Evolutionary conservation across 2,113 vertebrate species (phyloP).

Genomic region (Brachionichthys hirsutus): DNA sequence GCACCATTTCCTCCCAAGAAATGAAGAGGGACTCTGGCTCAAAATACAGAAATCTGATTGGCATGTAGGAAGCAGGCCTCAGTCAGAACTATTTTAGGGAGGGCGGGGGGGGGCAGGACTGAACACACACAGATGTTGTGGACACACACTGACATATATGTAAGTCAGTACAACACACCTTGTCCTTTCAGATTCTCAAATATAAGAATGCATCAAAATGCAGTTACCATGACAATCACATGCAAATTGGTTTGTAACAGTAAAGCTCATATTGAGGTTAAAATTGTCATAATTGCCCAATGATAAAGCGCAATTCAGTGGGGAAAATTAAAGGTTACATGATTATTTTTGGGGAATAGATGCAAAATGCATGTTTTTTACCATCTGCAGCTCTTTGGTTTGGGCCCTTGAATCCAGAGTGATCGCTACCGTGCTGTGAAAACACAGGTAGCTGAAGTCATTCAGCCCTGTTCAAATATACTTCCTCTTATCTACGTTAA

Average conservation of each 20-base stretch:
- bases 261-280: too few species aligned
- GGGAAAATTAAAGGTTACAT: too few species aligned
- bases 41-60: constrained; percentile 56
- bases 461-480: neutral
- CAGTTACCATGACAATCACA: too few species aligned
- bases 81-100: constrained; percentile 43
- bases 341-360: too few species aligned
- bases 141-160: constrained; percentile 5
- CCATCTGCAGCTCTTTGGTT: too few species aligned
- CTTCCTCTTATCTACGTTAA: neutral
- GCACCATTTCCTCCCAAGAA: constrained; percentile 56
- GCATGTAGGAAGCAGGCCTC: constrained; percentile 29
- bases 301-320: too few species aligned
- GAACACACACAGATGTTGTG: constrained; percentile 35
- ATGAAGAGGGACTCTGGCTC: constrained; percentile 52
- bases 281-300: too few species aligned
- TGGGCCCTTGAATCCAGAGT: too few species aligned
- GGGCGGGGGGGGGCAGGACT: constrained; percentile 38
- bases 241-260: too few species aligned
- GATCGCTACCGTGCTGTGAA: neutral
- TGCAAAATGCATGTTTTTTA: too few species aligned
- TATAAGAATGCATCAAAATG: too few species aligned
- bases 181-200: constrained; percentile 32
- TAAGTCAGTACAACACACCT: constrained; percentile 9
- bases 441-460: neutral